These are phyloP conservation scores for Leistus spinibarbis DNA, from an alignment of 2,888 invertebrate genomes.

Conservation along the genomic window DNA sequence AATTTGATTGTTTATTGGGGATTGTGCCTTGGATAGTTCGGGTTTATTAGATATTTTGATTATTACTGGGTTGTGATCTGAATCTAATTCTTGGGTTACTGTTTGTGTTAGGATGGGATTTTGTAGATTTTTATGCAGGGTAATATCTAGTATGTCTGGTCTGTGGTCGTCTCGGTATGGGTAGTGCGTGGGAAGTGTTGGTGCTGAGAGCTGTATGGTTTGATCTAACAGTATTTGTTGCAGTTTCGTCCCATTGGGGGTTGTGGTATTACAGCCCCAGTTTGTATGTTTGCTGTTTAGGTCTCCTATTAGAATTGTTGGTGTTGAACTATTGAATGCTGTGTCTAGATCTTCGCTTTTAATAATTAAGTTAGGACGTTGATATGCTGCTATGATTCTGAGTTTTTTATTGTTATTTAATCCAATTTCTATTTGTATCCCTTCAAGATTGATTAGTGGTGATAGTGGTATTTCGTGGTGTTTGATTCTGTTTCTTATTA, in stretches of 20 bases:
- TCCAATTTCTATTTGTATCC: not conserved
- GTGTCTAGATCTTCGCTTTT: not conserved
- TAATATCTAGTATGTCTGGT: constrained; percentile 1
- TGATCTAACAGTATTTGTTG: not conserved
- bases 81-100: too few species aligned
- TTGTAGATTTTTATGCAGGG: not conserved
- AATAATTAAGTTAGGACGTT: not conserved
- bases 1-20: too few species aligned
- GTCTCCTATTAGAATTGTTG: too few species aligned
- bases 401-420: not conserved
- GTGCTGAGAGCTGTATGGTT: not conserved
- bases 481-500: not conserved
- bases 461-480: not conserved
- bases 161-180: not conserved
- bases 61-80: too few species aligned
- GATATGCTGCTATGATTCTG: not conserved
- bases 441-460: not conserved
- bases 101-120: too few species aligned
- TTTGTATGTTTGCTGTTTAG: too few species aligned
- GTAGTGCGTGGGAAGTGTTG: not conserved
- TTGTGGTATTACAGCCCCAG: too few species aligned
- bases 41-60: too few species aligned
- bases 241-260: too few species aligned
- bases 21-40: too few species aligned
- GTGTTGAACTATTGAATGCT: not conserved